Percentiles rank a stretch among this genome's conserved stretches.
Evolutionary conservation across 2,113 vertebrate genomes (phyloP).

Genomic region (Ascaphus truei): DNA sequence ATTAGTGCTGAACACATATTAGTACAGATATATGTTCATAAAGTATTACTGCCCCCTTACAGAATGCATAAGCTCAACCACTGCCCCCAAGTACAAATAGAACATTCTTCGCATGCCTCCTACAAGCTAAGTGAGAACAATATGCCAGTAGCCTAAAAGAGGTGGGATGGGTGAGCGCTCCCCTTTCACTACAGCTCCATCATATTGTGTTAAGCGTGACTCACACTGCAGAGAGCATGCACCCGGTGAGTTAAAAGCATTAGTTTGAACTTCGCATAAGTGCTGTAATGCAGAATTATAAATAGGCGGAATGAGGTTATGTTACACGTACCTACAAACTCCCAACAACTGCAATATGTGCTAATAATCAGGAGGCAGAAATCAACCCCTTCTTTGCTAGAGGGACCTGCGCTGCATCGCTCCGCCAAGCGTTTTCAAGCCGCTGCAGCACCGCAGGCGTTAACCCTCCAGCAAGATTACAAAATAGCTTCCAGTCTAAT

Average conservation of each 20-base stretch:
- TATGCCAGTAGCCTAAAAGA: not conserved
- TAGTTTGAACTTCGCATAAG: not conserved
- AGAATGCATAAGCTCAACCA: not conserved
- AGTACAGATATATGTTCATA: no score
- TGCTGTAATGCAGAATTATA: not conserved
- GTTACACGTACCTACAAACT: not conserved
- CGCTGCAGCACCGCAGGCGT: not conserved
- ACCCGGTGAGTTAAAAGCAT: constrained; percentile 14
- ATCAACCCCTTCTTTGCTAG: not conserved
- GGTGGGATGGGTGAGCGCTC: not conserved
- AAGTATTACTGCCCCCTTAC: not conserved
- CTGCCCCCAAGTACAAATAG: not conserved
- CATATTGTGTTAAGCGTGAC: not conserved
- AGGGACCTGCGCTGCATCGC: not conserved
- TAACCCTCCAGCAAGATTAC: constrained; percentile 35
- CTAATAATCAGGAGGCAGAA: not conserved
- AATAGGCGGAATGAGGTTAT: not conserved
- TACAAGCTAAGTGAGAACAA: not conserved
- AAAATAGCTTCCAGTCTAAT: constrained; percentile 65
- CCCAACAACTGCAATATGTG: not conserved
- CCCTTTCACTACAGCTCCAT: not conserved
- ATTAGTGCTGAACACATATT: no score
- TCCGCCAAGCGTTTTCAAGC: not conserved
- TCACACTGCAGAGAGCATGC: not conserved
- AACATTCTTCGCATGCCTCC: not conserved